These are phyloP conservation scores for Holothuria scabra DNA, from an alignment of 53 echinoderm and acorn worm species.

Conservation along the genomic window DNA sequence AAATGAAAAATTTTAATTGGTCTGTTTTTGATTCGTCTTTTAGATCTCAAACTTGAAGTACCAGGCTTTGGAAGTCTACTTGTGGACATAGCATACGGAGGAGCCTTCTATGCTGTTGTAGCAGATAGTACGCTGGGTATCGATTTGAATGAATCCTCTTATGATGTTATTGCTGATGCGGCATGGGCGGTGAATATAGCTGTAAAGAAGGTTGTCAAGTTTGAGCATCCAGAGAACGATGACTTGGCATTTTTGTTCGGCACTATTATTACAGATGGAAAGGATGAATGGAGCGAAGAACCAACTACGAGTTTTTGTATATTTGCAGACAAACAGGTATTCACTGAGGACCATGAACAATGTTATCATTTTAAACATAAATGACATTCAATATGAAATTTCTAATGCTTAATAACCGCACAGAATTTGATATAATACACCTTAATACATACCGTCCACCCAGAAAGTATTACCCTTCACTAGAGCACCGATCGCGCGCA, in stretches of 20 bases:
- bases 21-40: too few relatives aligned
- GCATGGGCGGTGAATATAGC: conserved; percentile 77
- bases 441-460: too few relatives aligned
- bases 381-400: too few relatives aligned
- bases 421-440: too few relatives aligned
- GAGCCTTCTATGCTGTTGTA: conserved; percentile 88
- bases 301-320: conserved; percentile 75
- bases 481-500: too few relatives aligned
- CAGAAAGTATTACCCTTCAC: too few relatives aligned
- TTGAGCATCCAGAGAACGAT: conserved; percentile 76
- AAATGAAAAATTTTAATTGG: too few relatives aligned
- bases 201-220: conserved; percentile 52
- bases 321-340: conserved; percentile 86
- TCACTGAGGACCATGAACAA: too few relatives aligned
- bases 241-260: conserved; percentile 88
- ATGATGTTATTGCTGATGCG: conserved; percentile 51
- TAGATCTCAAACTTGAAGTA: conserved; percentile 75
- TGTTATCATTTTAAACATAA: too few relatives aligned
- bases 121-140: conserved; percentile 71
- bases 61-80: conserved; percentile 62
- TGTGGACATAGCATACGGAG: conserved; percentile 89
- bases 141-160: conserved; percentile 60
- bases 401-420: too few relatives aligned
- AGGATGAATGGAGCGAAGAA: conserved; percentile 61
- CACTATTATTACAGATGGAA: conserved; percentile 85